Conservation (phyloP, 2,888 invertebrate genomes). For the Blastobasis adustella region DNA sequence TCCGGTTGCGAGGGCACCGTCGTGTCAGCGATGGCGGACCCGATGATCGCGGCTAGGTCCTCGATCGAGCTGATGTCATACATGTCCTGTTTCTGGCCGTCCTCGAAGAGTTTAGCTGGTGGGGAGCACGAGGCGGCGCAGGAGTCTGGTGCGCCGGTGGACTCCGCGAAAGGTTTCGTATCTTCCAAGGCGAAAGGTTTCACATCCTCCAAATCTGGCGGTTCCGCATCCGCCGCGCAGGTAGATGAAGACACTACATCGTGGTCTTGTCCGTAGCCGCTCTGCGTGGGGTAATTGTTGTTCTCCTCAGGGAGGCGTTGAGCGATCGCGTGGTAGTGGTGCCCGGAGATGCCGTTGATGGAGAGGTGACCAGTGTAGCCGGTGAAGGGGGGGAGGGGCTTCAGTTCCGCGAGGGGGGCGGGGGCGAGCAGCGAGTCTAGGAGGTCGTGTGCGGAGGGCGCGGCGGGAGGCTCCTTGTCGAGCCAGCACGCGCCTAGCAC, state of each 20-base stretch:
- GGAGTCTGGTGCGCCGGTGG: constrained; percentile 77
- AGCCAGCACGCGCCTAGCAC: constrained; percentile 84
- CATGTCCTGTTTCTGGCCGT: constrained; percentile 73
- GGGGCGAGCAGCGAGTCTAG: constrained; percentile 81
- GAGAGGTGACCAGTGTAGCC: constrained; percentile 90
- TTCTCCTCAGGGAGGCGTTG: constrained; percentile 83
- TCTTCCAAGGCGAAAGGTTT: constrained; percentile 76
- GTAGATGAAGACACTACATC: constrained; percentile 85
- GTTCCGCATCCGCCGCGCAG: constrained; percentile 78
- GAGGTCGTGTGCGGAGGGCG: constrained; percentile 76
- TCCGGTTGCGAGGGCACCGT: constrained; percentile 85
- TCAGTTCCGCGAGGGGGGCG: constrained; percentile 85
- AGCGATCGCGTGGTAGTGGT: constrained; percentile 90
- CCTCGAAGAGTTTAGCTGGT: constrained; percentile 65
- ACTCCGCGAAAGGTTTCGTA: constrained; percentile 63
- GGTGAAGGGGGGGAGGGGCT: constrained; percentile 88
- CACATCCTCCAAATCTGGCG: constrained; percentile 75
- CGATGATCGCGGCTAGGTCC: constrained; percentile 90
- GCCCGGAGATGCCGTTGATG: constrained; percentile 91
- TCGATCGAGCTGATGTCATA: constrained; percentile 86
- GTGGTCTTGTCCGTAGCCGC: constrained; percentile 77
- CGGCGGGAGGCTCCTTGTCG: constrained; percentile 68
- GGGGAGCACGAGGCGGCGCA: constrained; percentile 71
- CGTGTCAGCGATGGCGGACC: constrained; percentile 91
- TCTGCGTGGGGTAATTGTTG: constrained; percentile 79